phyloP scores from a whole-genome alignment of 2,888 invertebrate genomes.

The Julus scandinavius region DNA sequence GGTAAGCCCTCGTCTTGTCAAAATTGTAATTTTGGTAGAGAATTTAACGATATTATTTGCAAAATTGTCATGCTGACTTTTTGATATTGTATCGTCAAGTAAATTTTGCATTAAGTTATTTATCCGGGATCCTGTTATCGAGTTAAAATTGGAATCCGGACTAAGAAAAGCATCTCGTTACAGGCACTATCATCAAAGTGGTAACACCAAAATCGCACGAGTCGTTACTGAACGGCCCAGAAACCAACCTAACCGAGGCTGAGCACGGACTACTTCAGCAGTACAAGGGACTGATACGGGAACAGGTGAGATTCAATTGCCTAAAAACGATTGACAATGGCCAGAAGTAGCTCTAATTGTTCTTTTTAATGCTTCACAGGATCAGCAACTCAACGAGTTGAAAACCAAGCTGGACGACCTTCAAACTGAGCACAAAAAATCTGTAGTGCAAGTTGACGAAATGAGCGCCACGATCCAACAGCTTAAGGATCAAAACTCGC shows the following conservation, averaged over 20 bases:
- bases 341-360: neutral
- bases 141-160: neutral
- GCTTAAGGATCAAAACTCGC: constrained; percentile 85
- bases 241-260: constrained; percentile 67
- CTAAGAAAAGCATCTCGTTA: neutral
- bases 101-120: no score
- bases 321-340: neutral
- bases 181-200: constrained; percentile 66
- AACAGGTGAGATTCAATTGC: constrained; percentile 76
- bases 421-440: constrained; percentile 61
- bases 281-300: constrained; percentile 90
- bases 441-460: constrained; percentile 72
- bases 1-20: constrained; percentile 55
- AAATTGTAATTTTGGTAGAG: no score
- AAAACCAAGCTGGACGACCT: constrained; percentile 62
- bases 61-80: no score
- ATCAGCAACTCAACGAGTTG: constrained; percentile 63
- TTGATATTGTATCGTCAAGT: no score
- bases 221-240: constrained; percentile 61
- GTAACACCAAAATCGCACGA: constrained; percentile 61
- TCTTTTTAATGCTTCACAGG: constrained; percentile 61
- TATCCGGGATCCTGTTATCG: no score
- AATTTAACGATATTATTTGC: no score
- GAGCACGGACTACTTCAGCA: constrained; percentile 73
- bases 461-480: constrained; percentile 77